Conservation (phyloP, 2,888 invertebrate species). For the Drosophila eohydei region DNA sequence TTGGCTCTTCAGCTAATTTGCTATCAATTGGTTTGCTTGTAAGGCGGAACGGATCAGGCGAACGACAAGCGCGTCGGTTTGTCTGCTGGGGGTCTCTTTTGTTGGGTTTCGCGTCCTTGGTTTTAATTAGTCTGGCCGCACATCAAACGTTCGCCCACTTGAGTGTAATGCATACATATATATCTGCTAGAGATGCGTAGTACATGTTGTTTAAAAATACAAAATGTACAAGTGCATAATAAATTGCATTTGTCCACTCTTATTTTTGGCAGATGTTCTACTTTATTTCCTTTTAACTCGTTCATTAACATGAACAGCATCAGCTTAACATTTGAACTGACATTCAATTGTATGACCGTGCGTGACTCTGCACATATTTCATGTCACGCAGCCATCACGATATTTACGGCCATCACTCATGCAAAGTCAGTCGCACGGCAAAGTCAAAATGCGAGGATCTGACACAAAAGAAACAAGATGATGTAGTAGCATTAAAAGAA, state of each 20-base stretch:
- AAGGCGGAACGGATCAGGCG: slow-evolving; percentile 42
- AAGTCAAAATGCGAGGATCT: slow-evolving; percentile 77
- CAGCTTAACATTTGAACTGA: slow-evolving; percentile 19
- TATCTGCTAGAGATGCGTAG: slow-evolving; percentile 15
- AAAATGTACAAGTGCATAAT: background rate
- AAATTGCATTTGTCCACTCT: background rate
- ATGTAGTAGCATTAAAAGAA: slow-evolving; percentile 68
- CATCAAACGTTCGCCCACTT: slow-evolving; percentile 56
- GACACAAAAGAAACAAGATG: slow-evolving; percentile 69
- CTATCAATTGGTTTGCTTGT: slow-evolving; percentile 73
- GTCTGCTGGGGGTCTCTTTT: slow-evolving; percentile 74
- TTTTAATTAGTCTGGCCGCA: slow-evolving; percentile 65
- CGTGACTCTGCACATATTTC: slow-evolving; percentile 41
- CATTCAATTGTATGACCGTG: slow-evolving; percentile 24
- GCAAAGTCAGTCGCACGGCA: slow-evolving; percentile 44
- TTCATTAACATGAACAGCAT: slow-evolving; percentile 16
- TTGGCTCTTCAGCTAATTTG: slow-evolving; percentile 70
- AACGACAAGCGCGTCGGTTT: slow-evolving; percentile 44
- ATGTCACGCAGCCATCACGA: slow-evolving; percentile 63
- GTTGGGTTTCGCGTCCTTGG: slow-evolving; percentile 78
- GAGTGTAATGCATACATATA: slow-evolving; percentile 6
- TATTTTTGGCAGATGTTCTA: slow-evolving; percentile 5
- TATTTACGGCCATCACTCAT: slow-evolving; percentile 57
- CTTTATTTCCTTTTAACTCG: background rate
- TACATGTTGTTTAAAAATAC: background rate